Base-by-base conservation (phyloP, 2,888 invertebrate genomes). In the Teinopalpus imperialis region DNA sequence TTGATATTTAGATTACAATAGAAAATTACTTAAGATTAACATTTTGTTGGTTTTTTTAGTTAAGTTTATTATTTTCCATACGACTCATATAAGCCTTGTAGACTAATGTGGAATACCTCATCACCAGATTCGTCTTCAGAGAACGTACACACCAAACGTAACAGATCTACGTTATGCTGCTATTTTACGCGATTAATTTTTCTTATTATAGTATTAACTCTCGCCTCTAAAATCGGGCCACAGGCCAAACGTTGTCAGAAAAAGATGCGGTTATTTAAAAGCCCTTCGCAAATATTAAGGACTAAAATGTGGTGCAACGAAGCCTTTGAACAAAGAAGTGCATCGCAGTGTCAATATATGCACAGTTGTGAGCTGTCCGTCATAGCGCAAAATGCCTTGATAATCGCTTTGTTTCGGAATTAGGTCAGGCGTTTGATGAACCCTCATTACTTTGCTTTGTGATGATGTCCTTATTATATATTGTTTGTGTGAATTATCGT, bases 201-300 rank as follows among this genome's bases (percentile, higher is more conserved):
- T n/a, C n/a, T n/a, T n/a, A n/a, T n/a, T n/a, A n/a, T n/a, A n/a
- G n/a, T n/a, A n/a, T n/a, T n/a, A 23, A 12, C 37, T 16, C 42
- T 42, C 1, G 12, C 26, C 12, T 31, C 12, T 18, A 35, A 10
- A 26, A 12, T 54, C 48, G 46, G 0, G 40, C 54, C 56, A 34
- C 26, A 29, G 49, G 12, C 42, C 53, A 60, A 63, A 62, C 60
- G 55, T 56, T 74, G 75, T 74, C 70, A 74, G 68, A 69, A 70
- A 71, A 67, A 58, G 68, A n/a, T 66, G 55, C 56, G 57, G 71
- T 69, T 74, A 78, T 76, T 75, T 72, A 70, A 75, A 74, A 73
- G 64, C 67, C 71, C 66, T 69, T 59, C 57, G 63, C 61, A 66
- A 64, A 67, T 69, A 67, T 46, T 49, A 12, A 52, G 43, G 57